Evolutionary conservation across 2,797 vertebrate genomes (phyloP).

Genomic region (Columba guinea): DNA sequence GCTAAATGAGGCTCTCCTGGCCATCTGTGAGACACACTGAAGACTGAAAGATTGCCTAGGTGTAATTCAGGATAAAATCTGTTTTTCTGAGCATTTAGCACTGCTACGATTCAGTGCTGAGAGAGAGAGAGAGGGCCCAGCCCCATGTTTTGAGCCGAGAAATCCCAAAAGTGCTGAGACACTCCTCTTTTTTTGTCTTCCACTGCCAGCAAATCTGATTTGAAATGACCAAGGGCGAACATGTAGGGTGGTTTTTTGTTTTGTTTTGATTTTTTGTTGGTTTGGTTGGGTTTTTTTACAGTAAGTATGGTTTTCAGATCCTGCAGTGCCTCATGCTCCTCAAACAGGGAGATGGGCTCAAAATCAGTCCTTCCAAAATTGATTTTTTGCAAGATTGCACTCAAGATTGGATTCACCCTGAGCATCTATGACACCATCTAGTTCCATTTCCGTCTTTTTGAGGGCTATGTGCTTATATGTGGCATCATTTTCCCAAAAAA

Average conservation of each 20-base stretch:
- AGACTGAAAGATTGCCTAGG: constrained; percentile 35
- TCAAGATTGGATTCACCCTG: neutral
- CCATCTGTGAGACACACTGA: constrained; percentile 18
- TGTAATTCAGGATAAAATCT: constrained; percentile 50
- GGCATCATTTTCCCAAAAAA: neutral
- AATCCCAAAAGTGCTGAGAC: neutral
- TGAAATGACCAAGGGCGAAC: neutral
- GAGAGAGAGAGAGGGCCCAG: neutral
- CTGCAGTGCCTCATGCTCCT: neutral
- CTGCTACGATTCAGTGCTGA: neutral
- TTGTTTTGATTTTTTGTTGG: neutral
- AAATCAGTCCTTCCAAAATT: neutral
- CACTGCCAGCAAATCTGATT: neutral
- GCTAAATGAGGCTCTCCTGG: constrained; percentile 18
- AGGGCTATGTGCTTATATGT: neutral
- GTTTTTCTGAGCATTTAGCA: neutral
- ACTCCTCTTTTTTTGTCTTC: neutral
- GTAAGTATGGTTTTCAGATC: neutral
- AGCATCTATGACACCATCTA: neutral
- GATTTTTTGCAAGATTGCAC: neutral
- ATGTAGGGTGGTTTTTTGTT: neutral
- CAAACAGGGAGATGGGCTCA: neutral
- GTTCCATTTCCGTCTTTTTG: neutral
- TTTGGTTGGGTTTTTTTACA: neutral
- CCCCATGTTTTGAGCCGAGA: neutral